Conservation (phyloP, 2,797 vertebrate genomes). For the Pteronotus mesoamericanus region DNA sequence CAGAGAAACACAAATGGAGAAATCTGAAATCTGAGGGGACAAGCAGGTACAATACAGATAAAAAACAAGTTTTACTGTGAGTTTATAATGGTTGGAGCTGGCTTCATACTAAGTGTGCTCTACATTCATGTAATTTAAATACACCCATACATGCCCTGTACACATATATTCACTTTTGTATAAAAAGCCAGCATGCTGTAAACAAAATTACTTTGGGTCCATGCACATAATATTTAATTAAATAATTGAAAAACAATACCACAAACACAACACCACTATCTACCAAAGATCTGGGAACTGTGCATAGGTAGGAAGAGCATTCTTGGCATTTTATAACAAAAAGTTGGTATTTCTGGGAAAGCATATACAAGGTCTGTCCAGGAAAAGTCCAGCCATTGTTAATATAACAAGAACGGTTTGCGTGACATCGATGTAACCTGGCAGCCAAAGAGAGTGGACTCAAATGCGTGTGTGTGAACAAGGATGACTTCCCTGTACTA, state of each 20-base stretch:
- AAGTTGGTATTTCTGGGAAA: background rate
- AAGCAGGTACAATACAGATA: background rate
- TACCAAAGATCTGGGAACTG: background rate
- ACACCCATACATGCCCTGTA: background rate
- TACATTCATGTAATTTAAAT: background rate
- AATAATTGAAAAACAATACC: background rate
- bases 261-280: background rate
- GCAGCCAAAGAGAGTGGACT: background rate
- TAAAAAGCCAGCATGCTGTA: background rate
- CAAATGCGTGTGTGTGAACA: background rate
- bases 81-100: background rate
- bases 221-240: background rate
- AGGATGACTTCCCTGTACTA: background rate
- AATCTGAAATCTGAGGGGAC: background rate
- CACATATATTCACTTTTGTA: background rate
- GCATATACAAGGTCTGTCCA: background rate
- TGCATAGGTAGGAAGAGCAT: background rate
- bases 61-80: background rate
- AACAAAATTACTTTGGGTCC: background rate
- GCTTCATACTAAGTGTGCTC: background rate
- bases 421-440: background rate
- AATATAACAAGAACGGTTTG: background rate
- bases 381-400: background rate
- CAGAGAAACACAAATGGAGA: background rate
- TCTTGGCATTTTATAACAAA: background rate